Evolutionary conservation across 2,113 vertebrate genomes (phyloP), one percentile per base, ranked within the genome.

Genomic region (Rafetus swinhoei): DNA sequence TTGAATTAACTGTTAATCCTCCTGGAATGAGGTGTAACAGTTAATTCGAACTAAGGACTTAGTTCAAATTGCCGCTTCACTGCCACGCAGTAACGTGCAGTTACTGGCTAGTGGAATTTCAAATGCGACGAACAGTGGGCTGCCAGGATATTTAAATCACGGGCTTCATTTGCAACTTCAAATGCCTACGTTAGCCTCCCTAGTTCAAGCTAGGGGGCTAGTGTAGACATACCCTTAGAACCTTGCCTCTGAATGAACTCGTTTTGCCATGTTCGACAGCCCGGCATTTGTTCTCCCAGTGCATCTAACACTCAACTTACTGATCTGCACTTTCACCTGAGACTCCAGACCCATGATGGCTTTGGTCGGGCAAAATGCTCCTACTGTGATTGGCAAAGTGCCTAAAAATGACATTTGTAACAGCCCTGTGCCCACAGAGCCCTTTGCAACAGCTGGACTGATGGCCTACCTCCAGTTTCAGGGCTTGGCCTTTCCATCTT

Each of bases 241-340:
- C 79, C 84, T 94, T 59, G 90, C 79, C 82, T 92, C 91, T 3
- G 14, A 59, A 92, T 91, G 86, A 62, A 29, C 25, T 72, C 62
- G 83, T 84, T 72, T 93, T 72, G 14, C 32, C 45, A 45, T 45
- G 45, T 45, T 45, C 45, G 45, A 45, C 6, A 45, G 45, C 45
- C 45, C 45, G 45, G 45, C 45, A 45, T 45, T 45, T 79, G 24
- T 35, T 84, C 84, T 60, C 86, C 84, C 92, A 27, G 76, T 14
- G 80, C 50, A 62, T 62, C 85, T 88, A 95, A 84, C 91, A 1
- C 35, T 92, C 35, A 5, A 25, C 24, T 29, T 82, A 2, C 57
- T 74, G 69, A 53, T 52, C 29, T 1, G 3, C 5, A 81, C 54
- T 18, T 69, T 69, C 65, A 69, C 29, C 32, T 9, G 65, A n/a